Evolutionary conservation across 2,797 vertebrate genomes (phyloP).

Genomic region (Erethizon dorsatum): DNA sequence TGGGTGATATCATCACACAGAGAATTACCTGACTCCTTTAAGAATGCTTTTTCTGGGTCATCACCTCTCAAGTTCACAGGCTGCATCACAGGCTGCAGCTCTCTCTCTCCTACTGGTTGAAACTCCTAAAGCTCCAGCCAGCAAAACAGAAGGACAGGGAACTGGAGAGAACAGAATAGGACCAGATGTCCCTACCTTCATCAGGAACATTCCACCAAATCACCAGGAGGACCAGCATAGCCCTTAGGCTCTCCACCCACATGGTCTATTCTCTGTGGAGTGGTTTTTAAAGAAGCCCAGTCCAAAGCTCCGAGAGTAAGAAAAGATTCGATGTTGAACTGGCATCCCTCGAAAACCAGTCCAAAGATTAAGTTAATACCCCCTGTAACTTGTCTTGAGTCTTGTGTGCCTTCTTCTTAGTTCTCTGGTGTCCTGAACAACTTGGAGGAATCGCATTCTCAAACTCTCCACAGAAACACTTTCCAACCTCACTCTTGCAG

Average conservation of each 20-base stretch:
- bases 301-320: not conserved
- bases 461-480: not conserved
- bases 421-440: not conserved
- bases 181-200: not conserved
- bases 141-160: not conserved
- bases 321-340: not conserved
- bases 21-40: not conserved
- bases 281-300: not conserved
- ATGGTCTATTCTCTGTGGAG: not conserved
- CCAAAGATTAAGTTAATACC: not conserved
- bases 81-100: not conserved
- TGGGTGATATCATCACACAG: not conserved
- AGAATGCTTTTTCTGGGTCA: not conserved
- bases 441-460: not conserved
- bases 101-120: not conserved
- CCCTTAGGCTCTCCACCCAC: not conserved
- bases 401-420: not conserved
- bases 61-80: not conserved
- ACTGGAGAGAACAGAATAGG: not conserved
- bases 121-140: not conserved
- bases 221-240: not conserved
- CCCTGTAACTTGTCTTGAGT: not conserved
- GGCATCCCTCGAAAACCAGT: not conserved
- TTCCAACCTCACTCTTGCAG: not conserved
- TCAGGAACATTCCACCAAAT: not conserved